Percentiles rank a stretch among this genome's conserved stretches.
Conservation (phyloP, 1,140 invertebrate species). For the Temnothorax longispinosus region DNA sequence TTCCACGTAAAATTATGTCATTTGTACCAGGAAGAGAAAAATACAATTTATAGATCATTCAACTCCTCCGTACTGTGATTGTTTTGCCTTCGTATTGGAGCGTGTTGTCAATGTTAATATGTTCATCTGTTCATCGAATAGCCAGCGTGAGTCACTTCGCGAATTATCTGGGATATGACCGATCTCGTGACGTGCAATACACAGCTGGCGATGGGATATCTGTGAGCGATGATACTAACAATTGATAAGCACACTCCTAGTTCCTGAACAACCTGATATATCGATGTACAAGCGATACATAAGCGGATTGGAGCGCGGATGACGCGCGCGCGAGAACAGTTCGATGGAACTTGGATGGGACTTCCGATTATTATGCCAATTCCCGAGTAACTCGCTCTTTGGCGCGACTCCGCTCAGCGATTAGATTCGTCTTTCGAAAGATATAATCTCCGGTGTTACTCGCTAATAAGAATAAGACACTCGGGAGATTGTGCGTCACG, state of each 20-base stretch:
- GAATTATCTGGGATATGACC: constrained; percentile 43
- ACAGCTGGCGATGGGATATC: not conserved
- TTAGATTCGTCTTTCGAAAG: constrained; percentile 39
- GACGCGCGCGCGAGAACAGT: not conserved
- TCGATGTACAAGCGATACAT: constrained; percentile 1
- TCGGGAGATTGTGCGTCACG: not conserved
- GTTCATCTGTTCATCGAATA: not conserved
- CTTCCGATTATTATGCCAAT: constrained; percentile 68
- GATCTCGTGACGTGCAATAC: constrained; percentile 8
- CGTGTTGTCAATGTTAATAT: not conserved
- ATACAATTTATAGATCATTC: not conserved
- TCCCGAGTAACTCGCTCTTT: constrained; percentile 39
- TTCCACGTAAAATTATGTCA: not conserved
- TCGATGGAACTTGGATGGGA: constrained; percentile 62
- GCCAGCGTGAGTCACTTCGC: not conserved
- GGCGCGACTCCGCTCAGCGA: constrained; percentile 1
- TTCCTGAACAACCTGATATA: constrained; percentile 30
- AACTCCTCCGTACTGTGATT: not conserved
- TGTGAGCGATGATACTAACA: constrained; percentile 17
- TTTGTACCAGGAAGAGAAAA: not conserved
- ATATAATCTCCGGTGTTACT: constrained; percentile 45
- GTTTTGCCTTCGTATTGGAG: not conserved
- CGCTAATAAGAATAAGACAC: constrained; percentile 8
- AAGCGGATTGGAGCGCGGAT: constrained; percentile 24
- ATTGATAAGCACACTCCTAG: constrained; percentile 42